These are phyloP conservation scores for Percina caprodes DNA, from an alignment of 2,113 vertebrate genomes.

Conservation along the genomic window DNA sequence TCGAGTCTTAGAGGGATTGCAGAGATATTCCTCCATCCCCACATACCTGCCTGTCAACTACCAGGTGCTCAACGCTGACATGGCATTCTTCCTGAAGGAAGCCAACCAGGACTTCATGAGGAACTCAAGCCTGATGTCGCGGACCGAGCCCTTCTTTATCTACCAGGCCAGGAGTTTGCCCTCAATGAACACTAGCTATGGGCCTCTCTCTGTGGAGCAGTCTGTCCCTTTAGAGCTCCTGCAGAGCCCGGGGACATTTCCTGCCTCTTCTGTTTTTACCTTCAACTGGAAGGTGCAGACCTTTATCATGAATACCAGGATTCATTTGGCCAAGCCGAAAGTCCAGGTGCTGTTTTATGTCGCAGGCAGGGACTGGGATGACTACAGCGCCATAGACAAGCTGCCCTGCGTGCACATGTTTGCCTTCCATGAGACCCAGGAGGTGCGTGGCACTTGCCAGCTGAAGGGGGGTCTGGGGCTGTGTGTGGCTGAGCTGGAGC, in stretches of 20 bases:
- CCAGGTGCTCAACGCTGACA: conserved; percentile 86
- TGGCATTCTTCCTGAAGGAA: conserved; percentile 93
- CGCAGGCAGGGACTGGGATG: conserved; percentile 92
- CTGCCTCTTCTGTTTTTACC: conserved; percentile 83
- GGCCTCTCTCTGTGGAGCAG: conserved; percentile 89
- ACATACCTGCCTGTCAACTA: conserved; percentile 95
- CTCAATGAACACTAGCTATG: conserved; percentile 89
- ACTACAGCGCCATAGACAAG: conserved; percentile 82
- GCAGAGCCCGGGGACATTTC: conserved; percentile 78
- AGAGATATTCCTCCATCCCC: conserved; percentile 88
- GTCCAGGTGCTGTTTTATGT: conserved; percentile 94
- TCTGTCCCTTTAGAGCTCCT: conserved; percentile 88
- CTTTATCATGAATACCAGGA: conserved; percentile 86
- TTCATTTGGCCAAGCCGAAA: conserved; percentile 87
- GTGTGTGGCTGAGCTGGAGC: conserved; percentile 91
- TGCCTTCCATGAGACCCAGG: conserved; percentile 93
- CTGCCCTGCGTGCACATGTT: conserved; percentile 94
- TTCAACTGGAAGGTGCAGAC: conserved; percentile 93
- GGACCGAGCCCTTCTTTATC: conserved; percentile 91
- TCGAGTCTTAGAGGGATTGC: conserved; percentile 85
- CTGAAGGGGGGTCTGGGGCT: conserved; percentile 88
- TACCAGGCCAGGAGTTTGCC: conserved; percentile 88
- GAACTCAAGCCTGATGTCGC: conserved; percentile 91
- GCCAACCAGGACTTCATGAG: conserved; percentile 89
- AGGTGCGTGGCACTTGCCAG: conserved; percentile 90